A percentile compares a stretch with the other conserved stretches of the same genome.
Evolutionary conservation across 2,888 invertebrate species (phyloP).

Genomic region (Synanthedon andrenaeformis): DNA sequence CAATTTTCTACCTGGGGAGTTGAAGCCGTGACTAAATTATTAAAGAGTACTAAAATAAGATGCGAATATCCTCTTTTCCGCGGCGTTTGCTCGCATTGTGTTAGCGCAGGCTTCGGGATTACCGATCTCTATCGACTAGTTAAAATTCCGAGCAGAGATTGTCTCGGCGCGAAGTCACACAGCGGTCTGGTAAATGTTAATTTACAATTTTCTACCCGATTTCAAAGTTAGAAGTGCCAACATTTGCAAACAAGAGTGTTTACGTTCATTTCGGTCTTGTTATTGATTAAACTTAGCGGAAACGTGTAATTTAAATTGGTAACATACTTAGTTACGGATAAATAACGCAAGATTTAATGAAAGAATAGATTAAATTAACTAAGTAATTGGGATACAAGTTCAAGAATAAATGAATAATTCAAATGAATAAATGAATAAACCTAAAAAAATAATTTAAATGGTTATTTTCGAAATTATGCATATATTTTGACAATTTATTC

Average conservation of each 20-base stretch:
- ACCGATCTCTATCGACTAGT: constrained; percentile 58
- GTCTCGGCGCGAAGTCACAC: constrained; percentile 43
- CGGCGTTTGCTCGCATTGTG: constrained; percentile 53
- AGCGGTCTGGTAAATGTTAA: constrained; percentile 50
- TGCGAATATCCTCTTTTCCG: constrained; percentile 50
- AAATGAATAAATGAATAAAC: too few species aligned
- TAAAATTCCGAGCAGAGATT: constrained; percentile 56
- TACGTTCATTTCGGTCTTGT: not conserved
- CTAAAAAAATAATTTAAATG: too few species aligned
- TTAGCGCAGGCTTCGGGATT: constrained; percentile 50
- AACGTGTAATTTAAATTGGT: too few species aligned
- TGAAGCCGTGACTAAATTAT: constrained; percentile 62
- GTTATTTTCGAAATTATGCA: too few species aligned
- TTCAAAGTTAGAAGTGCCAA: constrained; percentile 24
- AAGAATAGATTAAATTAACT: too few species aligned
- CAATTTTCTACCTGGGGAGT: constrained; percentile 64
- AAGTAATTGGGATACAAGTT: too few species aligned
- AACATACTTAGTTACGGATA: too few species aligned
- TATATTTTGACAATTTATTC: too few species aligned
- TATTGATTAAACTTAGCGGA: not conserved
- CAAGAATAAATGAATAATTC: too few species aligned
- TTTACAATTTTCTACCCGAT: constrained; percentile 46
- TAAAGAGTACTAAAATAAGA: constrained; percentile 57
- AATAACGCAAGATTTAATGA: too few species aligned
- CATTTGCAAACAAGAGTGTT: constrained; percentile 2